Evolutionary conservation across 2,113 vertebrate genomes (phyloP).

Genomic region (Pelvicachromis taeniatus): DNA sequence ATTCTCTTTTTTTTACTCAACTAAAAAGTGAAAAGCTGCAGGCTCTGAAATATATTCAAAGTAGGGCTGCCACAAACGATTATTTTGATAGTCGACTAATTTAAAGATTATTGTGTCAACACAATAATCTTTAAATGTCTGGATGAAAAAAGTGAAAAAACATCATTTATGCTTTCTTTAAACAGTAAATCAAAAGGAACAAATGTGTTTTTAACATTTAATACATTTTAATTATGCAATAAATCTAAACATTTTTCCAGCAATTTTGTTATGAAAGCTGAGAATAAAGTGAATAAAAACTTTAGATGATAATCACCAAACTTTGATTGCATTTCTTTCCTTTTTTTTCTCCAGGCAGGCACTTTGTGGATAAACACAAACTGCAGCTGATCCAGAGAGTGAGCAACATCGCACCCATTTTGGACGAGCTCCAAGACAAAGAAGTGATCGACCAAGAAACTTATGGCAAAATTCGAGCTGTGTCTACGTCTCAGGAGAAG

Average conservation of each 20-base stretch:
- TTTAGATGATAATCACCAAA: not conserved
- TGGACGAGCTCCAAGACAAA: slow-evolving; percentile 24
- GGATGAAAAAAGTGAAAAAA: not conserved
- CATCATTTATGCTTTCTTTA: not conserved
- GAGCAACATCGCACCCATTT: not conserved
- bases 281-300: not conserved
- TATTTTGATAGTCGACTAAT: no score
- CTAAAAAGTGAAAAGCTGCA: no score
- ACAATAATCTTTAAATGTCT: not conserved
- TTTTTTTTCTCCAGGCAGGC: not conserved
- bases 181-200: not conserved
- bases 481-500: fast-evolving
- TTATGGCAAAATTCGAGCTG: not conserved
- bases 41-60: no score
- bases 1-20: no score
- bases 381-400: not conserved
- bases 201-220: not conserved
- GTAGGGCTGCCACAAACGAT: no score
- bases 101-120: no score
- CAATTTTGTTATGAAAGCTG: not conserved
- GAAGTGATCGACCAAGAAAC: not conserved
- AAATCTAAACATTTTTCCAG: fast-evolving
- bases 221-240: not conserved
- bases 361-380: slow-evolving; percentile 49
- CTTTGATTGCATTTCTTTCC: not conserved